Evolutionary conservation across 2,888 invertebrate genomes (phyloP).

Genomic region (Drosophila flavopinicola): DNA sequence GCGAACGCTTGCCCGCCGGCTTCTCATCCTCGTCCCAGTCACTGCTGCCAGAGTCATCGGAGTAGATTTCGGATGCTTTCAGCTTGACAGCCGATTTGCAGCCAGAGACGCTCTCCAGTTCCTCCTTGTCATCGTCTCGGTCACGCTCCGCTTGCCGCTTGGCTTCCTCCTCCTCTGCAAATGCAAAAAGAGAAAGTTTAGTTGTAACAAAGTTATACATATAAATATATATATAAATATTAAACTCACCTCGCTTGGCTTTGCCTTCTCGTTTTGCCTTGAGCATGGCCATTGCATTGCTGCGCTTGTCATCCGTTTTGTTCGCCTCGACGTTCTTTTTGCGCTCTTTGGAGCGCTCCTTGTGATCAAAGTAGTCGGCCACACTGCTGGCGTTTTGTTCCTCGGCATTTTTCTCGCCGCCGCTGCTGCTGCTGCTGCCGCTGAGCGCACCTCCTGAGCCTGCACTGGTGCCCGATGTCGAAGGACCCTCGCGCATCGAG

Average conservation of each 20-base stretch:
- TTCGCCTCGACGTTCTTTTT: conserved; percentile 96
- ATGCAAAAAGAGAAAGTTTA: neutral
- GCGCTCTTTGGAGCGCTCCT: conserved; percentile 91
- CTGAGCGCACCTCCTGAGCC: conserved; percentile 30
- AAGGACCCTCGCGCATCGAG: conserved; percentile 45
- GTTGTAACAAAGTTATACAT: too few relatives aligned
- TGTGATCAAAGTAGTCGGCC: conserved; percentile 87
- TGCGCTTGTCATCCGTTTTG: conserved; percentile 93
- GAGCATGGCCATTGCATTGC: conserved; percentile 96
- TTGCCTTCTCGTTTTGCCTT: conserved; percentile 96
- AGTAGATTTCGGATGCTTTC: conserved; percentile 98
- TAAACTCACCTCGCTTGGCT: conserved; percentile 87
- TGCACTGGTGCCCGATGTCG: conserved; percentile 53
- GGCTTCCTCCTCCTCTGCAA: conserved; percentile 87
- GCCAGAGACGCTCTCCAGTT: conserved; percentile 84
- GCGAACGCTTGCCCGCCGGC: conserved; percentile 85
- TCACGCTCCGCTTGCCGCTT: conserved; percentile 86
- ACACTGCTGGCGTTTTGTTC: conserved; percentile 61
- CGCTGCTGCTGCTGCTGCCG: conserved; percentile 51
- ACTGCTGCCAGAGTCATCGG: conserved; percentile 90
- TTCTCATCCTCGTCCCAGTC: conserved; percentile 87
- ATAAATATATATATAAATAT: neutral
- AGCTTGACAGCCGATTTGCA: conserved; percentile 91
- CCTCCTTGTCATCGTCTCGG: conserved; percentile 86
- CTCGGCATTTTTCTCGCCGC: conserved; percentile 46